phyloP scores from a whole-genome alignment of 2,888 invertebrate genomes.

The Arenicola marina region DNA sequence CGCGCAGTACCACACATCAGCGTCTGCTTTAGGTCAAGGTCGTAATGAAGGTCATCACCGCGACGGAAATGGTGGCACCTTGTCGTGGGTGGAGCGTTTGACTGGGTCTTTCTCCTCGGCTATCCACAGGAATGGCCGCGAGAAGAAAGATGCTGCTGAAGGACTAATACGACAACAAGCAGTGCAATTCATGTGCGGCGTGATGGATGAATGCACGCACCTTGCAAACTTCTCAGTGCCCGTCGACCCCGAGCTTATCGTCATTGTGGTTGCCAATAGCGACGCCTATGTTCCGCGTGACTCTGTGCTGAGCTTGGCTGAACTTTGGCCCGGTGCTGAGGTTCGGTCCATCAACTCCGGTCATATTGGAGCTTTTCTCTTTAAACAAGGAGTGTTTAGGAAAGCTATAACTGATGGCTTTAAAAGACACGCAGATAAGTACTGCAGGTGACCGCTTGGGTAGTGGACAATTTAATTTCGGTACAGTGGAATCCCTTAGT shows the following conservation, averaged over 20 bases:
- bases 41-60: too few relatives aligned
- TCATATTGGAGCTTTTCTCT: conserved; percentile 76
- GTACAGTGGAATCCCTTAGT: too few relatives aligned
- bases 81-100: not conserved
- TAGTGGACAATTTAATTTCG: too few relatives aligned
- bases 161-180: conserved; percentile 13
- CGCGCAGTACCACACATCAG: too few relatives aligned
- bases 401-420: conserved; percentile 62
- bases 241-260: conserved; percentile 85
- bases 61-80: not conserved
- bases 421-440: conserved; percentile 41
- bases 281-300: conserved; percentile 85
- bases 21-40: not conserved
- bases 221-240: conserved; percentile 85
- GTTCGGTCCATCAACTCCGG: conserved; percentile 81
- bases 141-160: too few relatives aligned
- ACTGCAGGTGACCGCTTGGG: conserved; percentile 24
- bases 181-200: conserved; percentile 90
- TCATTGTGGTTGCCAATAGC: conserved; percentile 85
- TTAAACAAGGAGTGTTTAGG: conserved; percentile 87
- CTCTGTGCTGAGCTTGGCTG: conserved; percentile 78
- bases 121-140: too few relatives aligned
- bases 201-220: conserved; percentile 99
- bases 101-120: not conserved
- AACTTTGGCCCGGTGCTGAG: conserved; percentile 92